Percentiles rank a stretch among this genome's conserved stretches.
These are phyloP conservation scores for Platalea minor DNA, from an alignment of 2,797 vertebrate species.

Conservation along the genomic window DNA sequence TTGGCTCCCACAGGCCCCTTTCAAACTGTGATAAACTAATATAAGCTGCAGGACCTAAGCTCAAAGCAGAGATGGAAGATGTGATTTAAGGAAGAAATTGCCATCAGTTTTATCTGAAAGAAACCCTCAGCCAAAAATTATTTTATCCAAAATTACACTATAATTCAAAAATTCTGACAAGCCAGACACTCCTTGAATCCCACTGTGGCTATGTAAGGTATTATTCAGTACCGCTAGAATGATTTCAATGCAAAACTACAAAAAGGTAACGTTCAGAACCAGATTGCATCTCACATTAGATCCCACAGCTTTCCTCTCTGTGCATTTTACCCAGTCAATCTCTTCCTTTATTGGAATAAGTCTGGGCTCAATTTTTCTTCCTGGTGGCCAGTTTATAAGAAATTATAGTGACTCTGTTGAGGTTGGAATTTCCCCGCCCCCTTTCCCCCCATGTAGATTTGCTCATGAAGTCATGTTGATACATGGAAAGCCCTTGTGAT, in stretches of 20 bases:
- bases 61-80: not conserved
- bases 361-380: not conserved
- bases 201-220: not conserved
- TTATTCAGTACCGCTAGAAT: not conserved
- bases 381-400: not conserved
- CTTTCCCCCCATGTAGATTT: not conserved
- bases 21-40: not conserved
- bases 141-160: not conserved
- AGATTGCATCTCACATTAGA: not conserved
- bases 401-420: not conserved
- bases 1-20: not conserved
- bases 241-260: not conserved
- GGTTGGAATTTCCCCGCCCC: not conserved
- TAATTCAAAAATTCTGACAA: not conserved
- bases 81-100: not conserved
- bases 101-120: not conserved
- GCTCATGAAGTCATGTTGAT: not conserved
- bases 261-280: not conserved
- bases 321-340: not conserved
- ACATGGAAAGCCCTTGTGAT: not conserved
- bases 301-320: not conserved
- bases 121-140: not conserved
- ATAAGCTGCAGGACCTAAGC: not conserved
- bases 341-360: not conserved
- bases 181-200: not conserved